These are phyloP conservation scores for Vanessa cardui DNA, from an alignment of 2,888 invertebrate species.

Conservation along the genomic window DNA sequence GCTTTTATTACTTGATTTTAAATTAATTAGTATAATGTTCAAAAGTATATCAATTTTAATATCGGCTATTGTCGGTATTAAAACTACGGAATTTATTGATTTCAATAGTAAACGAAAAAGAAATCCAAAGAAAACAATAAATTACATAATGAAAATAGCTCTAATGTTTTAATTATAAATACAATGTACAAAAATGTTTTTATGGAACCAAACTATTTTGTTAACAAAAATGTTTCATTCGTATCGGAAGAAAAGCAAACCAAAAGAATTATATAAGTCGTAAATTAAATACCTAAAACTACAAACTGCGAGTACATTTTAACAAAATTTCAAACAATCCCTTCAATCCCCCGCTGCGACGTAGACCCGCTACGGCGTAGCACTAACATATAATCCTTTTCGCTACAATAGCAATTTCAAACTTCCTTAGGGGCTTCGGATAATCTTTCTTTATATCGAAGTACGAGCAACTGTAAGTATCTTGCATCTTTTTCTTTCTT, in stretches of 20 bases:
- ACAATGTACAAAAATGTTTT: no score
- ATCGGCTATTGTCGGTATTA: not conserved
- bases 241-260: slow-evolving; percentile 36
- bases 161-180: not conserved
- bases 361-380: slow-evolving; percentile 78
- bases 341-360: slow-evolving; percentile 58
- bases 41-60: slow-evolving; percentile 5
- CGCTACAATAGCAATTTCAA: slow-evolving; percentile 84
- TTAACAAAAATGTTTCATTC: slow-evolving; percentile 6
- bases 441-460: slow-evolving; percentile 84
- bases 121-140: not conserved
- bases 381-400: slow-evolving; percentile 84
- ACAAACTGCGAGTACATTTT: slow-evolving; percentile 24
- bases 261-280: slow-evolving; percentile 44
- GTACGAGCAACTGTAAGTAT: slow-evolving; percentile 65
- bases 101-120: no score
- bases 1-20: slow-evolving; percentile 51
- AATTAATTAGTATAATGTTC: slow-evolving; percentile 24
- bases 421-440: slow-evolving; percentile 84
- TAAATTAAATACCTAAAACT: slow-evolving; percentile 16
- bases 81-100: no score
- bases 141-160: not conserved
- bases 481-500: slow-evolving; percentile 53
- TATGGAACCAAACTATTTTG: no score
- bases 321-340: slow-evolving; percentile 57